Conservation (phyloP, 2,113 vertebrate species). For the human region GRCh38 chr13:74628001-74628500, state of each 20-base stretch:
- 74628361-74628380: neutral
- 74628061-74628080: slow-evolving; percentile 9
- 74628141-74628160: neutral
- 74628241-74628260: slow-evolving; percentile 19
- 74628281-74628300: neutral
- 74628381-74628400: neutral
- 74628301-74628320: neutral
- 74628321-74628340: neutral
- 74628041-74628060: neutral
- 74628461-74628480: neutral
- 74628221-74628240: neutral
- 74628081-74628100: neutral
- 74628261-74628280: neutral
- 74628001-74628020: neutral
- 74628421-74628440: slow-evolving; percentile 1
- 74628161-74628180: neutral
- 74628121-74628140: neutral
- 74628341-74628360: slow-evolving; percentile 11
- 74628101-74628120: neutral
- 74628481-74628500: slow-evolving; percentile 24
- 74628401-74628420: neutral
- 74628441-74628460: neutral
- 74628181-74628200: neutral
- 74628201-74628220: slow-evolving; percentile 12
- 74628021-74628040: slow-evolving; percentile 30